These are phyloP conservation scores for Drosophila incognita DNA, from an alignment of 2,888 invertebrate species.

Conservation along the genomic window DNA sequence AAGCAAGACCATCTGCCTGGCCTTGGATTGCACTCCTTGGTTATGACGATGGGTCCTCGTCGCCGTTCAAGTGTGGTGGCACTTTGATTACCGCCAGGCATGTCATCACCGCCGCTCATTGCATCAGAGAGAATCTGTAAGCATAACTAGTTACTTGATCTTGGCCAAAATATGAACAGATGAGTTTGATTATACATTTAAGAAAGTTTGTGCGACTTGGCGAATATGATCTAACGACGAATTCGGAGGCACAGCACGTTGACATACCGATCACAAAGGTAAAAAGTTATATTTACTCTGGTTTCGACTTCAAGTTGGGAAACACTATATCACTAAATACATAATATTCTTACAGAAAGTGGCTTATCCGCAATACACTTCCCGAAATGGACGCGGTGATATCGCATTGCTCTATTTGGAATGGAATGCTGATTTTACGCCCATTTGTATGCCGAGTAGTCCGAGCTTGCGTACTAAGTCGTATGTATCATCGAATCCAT, in stretches of 20 bases:
- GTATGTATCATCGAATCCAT: constrained; percentile 87
- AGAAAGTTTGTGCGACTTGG: constrained; percentile 88
- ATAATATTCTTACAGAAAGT: constrained; percentile 52
- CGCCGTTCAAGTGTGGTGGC: constrained; percentile 86
- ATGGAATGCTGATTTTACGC: constrained; percentile 87
- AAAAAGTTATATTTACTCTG: constrained; percentile 36
- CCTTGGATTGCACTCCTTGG: constrained; percentile 93
- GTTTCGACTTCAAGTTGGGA: not conserved
- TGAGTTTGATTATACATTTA: not conserved
- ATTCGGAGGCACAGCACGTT: constrained; percentile 86
- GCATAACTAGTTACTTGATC: constrained; percentile 14
- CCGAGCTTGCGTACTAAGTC: constrained; percentile 86
- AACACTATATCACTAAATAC: not conserved
- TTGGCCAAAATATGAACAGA: not conserved
- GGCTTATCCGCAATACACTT: constrained; percentile 76
- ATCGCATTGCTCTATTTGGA: constrained; percentile 90
- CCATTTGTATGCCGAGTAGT: constrained; percentile 90
- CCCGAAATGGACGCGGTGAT: constrained; percentile 88
- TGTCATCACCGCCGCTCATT: constrained; percentile 88
- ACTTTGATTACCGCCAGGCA: constrained; percentile 86
- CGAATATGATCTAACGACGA: constrained; percentile 89
- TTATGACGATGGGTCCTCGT: constrained; percentile 86
- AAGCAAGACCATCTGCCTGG: constrained; percentile 89
- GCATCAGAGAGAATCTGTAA: constrained; percentile 80
- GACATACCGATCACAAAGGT: constrained; percentile 87